Base-by-base conservation (phyloP, 2,797 vertebrate genomes). In the Nannoperca australis region DNA sequence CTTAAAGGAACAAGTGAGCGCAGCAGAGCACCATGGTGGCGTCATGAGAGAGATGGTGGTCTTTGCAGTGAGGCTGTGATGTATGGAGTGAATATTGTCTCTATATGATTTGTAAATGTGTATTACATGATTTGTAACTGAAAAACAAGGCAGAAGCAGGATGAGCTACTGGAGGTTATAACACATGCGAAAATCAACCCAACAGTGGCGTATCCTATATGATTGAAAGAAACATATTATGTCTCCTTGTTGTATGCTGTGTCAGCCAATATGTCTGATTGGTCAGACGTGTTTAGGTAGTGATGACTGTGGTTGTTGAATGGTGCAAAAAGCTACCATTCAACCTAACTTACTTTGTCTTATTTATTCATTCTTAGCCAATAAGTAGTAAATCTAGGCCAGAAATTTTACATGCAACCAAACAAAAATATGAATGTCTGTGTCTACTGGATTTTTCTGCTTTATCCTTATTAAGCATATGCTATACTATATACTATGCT, bases 21-120 rank as follows among this genome's bases (percentile, higher is more conserved):
- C 15, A 56, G 62, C 62, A 20, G 65, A 40, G 54, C 27, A 14
- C 51, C 24, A 51, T 40, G 61, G 56, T 51, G 69, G 61, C 8
- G 22, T 88, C 76, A 84, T 84, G 75, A 88, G 13, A 87, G 79
- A 75, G 70, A 70, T 4, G 51, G 44, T 70, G 74, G 67, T 67
- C 77, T 78, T 42, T 59, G 40, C 60, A 63, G 70, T 14, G 72
- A 70, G 32, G 60, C 51, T 6, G 60, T 27, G 24, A 27, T 27
- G 24, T 27, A 27, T 27, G 24, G 24, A 27, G 24, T 27, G 24
- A 27, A 27, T 27, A 27, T 27, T 27, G 24, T 27, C 24, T 27
- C 24, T 27, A 27, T 27, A 27, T 27, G 24, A 27, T 27, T 27
- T 27, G 24, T 27, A 2, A 27, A 27, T 27, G 24, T 27, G 24